Base-by-base conservation (phyloP, 2,888 invertebrate genomes). In the Scaptomyza cyrtandrae region DNA sequence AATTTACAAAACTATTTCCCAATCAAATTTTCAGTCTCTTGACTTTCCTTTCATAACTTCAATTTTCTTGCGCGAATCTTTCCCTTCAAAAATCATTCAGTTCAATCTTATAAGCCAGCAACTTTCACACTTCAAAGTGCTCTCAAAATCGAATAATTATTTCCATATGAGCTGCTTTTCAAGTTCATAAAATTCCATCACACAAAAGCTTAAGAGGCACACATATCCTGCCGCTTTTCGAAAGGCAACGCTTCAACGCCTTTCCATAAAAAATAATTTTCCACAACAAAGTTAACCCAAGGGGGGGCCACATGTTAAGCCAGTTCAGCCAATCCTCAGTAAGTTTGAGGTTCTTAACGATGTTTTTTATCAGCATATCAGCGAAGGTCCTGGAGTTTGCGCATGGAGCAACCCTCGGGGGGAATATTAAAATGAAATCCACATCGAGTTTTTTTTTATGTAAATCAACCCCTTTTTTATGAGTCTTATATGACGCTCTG, bases 381-480 rank as follows among this genome's bases (percentile, higher is more conserved):
- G 39, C 46, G 11, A 4, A n/a, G 33, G 56, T 14, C 10, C 45
- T 52, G 66, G 86, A 78, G 85, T 80, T 66, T 84, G 83, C 83
- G 83, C 77, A 80, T 31, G 72, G 50, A 58, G 76, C 45, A 48
- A 69, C 69, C 84, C 83, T 35, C 44, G 71, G 75, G 80, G 75
- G 54, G 49, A 77, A 84, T 80, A 88, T 89, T 86, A 88, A 90
- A 89, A 90, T 90, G 90, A 90, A 86, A 79, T 68, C 76, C 71
- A 57, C 29, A 48, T 44, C 35, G 35, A 50, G 31, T 56, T 63
- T 58, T 81, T 80, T 81, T 74, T 75, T 81, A 90, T 90, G 90
- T 89, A 88, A 90, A 88, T 90, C 89, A 89, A 90, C 89, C 89
- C 90, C 88, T 88, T 89, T 82, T 62, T 48, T 13, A 37, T 49